A percentile compares a stretch with the other conserved stretches of the same genome.
Conservation (phyloP, 2,113 vertebrate genomes). For the Cygnus buccinator region DNA sequence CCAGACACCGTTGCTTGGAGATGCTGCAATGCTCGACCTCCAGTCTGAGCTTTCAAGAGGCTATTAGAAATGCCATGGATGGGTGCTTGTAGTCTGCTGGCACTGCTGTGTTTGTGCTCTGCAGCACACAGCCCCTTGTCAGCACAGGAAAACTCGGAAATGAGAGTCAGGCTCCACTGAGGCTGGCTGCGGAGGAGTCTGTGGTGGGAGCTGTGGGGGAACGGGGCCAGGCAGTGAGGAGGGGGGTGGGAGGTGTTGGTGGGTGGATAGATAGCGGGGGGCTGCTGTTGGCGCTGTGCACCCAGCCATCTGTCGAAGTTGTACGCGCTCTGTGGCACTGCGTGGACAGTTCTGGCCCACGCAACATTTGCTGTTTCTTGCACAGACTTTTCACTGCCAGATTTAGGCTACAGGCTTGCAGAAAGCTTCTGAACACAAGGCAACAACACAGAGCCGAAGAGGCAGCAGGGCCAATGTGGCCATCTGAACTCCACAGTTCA, state of each 20-base stretch:
- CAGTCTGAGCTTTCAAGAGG: not conserved
- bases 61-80: not conserved
- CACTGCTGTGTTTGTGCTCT: not conserved
- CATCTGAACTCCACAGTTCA: not conserved
- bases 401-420: not conserved
- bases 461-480: rapidly evolving
- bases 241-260: not conserved
- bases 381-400: not conserved
- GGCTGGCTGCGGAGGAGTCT: not conserved
- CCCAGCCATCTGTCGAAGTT: not conserved
- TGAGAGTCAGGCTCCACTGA: not conserved
- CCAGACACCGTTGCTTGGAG: not conserved
- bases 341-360: not conserved
- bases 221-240: not conserved
- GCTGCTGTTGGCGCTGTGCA: not conserved
- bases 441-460: not conserved
- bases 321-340: not conserved
- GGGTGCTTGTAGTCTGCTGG: not conserved
- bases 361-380: not conserved
- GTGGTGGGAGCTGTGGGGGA: not conserved
- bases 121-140: rapidly evolving
- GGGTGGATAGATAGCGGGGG: not conserved
- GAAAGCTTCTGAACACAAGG: not conserved
- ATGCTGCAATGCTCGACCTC: not conserved
- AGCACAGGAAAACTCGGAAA: rapidly evolving